Evolutionary conservation across 2,797 vertebrate genomes (phyloP).

Genomic region (Hydrophis major): DNA sequence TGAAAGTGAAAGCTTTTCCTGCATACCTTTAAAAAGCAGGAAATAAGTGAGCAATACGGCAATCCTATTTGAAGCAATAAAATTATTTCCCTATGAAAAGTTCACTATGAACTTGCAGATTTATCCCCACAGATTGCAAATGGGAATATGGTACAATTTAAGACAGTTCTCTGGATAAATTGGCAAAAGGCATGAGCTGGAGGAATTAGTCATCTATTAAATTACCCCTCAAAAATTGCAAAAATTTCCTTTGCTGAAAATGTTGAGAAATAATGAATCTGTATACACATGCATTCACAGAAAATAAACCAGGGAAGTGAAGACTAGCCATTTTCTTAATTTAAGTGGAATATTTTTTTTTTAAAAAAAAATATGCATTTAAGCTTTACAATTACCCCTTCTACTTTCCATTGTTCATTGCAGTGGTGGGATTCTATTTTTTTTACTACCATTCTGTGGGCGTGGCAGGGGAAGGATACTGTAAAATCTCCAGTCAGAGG

Average conservation of each 20-base stretch:
- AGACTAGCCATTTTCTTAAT: background rate
- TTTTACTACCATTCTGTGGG: too few species aligned
- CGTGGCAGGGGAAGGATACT: too few species aligned
- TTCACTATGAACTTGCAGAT: background rate
- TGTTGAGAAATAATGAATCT: background rate
- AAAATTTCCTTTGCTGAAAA: background rate
- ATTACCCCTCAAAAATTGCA: background rate
- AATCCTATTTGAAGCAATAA: background rate
- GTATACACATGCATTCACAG: background rate
- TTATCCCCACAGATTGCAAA: background rate
- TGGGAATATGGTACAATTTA: background rate
- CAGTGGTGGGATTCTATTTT: too few species aligned
- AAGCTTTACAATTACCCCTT: background rate
- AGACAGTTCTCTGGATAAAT: background rate
- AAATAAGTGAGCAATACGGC: background rate
- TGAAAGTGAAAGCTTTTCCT: background rate
- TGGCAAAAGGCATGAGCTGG: background rate
- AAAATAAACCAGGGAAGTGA: background rate
- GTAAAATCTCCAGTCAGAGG: too few species aligned
- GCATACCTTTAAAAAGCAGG: background rate
- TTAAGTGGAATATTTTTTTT: background rate
- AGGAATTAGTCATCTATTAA: background rate
- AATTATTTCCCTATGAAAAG: background rate
- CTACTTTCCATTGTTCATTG: background rate
- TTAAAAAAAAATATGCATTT: background rate